Evolutionary conservation across 2,113 vertebrate species (phyloP).

Genomic region (Thoracochromis brauschi): DNA sequence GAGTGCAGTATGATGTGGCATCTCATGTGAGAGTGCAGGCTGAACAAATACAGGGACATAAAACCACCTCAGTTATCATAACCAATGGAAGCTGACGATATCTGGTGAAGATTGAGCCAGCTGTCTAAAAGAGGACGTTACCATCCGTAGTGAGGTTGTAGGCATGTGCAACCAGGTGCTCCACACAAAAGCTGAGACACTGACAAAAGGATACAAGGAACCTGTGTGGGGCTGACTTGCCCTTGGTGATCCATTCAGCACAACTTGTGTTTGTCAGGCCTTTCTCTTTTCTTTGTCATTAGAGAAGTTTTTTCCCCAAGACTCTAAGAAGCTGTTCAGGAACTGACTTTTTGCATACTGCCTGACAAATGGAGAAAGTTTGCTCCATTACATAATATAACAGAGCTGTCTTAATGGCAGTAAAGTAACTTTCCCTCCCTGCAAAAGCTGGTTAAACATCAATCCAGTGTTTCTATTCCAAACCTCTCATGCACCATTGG

Average conservation of each 20-base stretch:
- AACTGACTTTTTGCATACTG: background rate
- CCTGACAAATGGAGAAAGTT: background rate
- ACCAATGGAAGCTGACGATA: constrained; percentile 95
- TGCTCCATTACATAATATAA: constrained; percentile 24
- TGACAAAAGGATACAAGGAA: background rate
- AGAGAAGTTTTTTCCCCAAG: background rate
- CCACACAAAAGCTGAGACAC: background rate
- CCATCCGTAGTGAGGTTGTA: background rate
- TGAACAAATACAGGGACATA: constrained; percentile 92
- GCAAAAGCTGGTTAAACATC: constrained; percentile 60
- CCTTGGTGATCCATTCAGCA: background rate
- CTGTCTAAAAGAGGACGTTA: constrained; percentile 22
- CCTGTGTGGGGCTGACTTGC: background rate
- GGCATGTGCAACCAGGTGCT: constrained; percentile 4
- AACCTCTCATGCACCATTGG: constrained; percentile 43
- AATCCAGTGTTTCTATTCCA: constrained; percentile 46
- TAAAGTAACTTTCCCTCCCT: constrained; percentile 8
- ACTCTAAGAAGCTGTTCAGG: constrained; percentile 5
- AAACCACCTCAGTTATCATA: constrained; percentile 98
- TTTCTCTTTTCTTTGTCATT: background rate
- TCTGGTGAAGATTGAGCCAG: background rate
- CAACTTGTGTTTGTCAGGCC: background rate
- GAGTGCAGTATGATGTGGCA: constrained; percentile 88
- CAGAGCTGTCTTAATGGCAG: constrained; percentile 20
- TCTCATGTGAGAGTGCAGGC: constrained; percentile 96